Evolutionary conservation across 53 echinoderm and acorn worm species (phyloP), one percentile per base, ranked within the genome.

Genomic region (Paelopatides confundens): DNA sequence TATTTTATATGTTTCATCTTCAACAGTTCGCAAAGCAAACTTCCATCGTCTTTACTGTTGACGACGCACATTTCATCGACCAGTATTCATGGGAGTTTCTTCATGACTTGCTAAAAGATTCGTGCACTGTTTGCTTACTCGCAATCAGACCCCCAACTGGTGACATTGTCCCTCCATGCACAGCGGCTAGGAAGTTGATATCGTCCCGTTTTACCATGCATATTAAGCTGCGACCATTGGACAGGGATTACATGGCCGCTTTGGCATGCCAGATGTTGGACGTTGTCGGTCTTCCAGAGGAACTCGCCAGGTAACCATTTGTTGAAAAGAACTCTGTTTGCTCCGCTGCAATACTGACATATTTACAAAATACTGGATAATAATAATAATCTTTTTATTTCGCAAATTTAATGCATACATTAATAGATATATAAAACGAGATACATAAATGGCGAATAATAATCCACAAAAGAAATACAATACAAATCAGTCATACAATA

Each of bases 41-140:
- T 63, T 85, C 88, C 51, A 90, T 99, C 24, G 89, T 99, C 31
- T 95, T 99, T 50, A 94, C 93, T 32, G 89, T 99, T 26, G 99
- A 99, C 77, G 99, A 99, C 62, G 95, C 94, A 30, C 99, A 99
- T 47, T 99, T 76, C 85, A 99, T 99, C 66, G 99, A 99, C 76
- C 88, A 70, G 24, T 93, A 99, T 24, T 99, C 99, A 2, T 99
- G 99, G 99, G 95, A 95, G 18, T 99, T 99, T 87, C 87, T 99
- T 35, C 87, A 87, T 18, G 94, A 99, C 71, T 89, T 99, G 7
- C 91, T 95, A 30, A 86, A 92, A 34, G 92, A 92, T 71, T 94
- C 94, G 8, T 91, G 92, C 4, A 95, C 95, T 1, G 90, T 95
- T 18, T 96, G 94, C 63, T 43, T 95, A 26, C 93, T 99, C 37